Base-by-base conservation (phyloP, 2,888 invertebrate genomes). In the Campopleginae sp. region DNA sequence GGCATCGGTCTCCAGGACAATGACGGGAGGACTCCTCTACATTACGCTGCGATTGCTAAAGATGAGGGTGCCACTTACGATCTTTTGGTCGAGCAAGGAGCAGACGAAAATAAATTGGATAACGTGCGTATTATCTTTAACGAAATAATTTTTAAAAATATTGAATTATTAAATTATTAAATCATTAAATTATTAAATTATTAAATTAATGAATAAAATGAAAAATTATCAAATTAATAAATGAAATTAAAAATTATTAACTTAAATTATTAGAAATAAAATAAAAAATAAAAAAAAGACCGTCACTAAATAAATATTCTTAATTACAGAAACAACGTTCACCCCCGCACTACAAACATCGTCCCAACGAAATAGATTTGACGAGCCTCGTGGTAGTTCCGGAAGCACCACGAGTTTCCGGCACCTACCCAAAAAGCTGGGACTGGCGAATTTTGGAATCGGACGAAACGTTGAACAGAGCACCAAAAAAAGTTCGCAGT, bases 11-110 rank as follows among this genome's bases (percentile, higher is more conserved):
- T 96, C 51, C 94, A 95, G 23, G 98, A 98, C 94, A 96, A 96
- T 90, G 97, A 98, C 85, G 98, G 98, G 31, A 95, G 98, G 88
- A 98, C 98, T 0, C 97, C 98, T 0, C 94, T 98, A 70, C 98
- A 98, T 94, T 98, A 98, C 94, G 97, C 98, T 0, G 97, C 98
- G 2, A 95, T 96, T 17, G 94, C 96, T 33, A 96, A 97, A 92
- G 98, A 98, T 90, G 97, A 96, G 77, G 96, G 96, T 87, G 95
- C 96, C 87, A 96, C 97, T 90, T 98, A 96, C 91, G 96, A 97
- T 90, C 95, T 97, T 78, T 95, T 99, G 14, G 95, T 97, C 46
- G 96, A 96, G 87, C 95, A 96, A 33, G 98, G 98, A 44, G 98
- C 98, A 27, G 98, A 98, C 90, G 97, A 98, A 94, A 96, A 96